A percentile compares a stretch with the other conserved stretches of the same genome.
Evolutionary conservation across 2,797 vertebrate genomes (phyloP).

Genomic region (Acropternis orthonyx): DNA sequence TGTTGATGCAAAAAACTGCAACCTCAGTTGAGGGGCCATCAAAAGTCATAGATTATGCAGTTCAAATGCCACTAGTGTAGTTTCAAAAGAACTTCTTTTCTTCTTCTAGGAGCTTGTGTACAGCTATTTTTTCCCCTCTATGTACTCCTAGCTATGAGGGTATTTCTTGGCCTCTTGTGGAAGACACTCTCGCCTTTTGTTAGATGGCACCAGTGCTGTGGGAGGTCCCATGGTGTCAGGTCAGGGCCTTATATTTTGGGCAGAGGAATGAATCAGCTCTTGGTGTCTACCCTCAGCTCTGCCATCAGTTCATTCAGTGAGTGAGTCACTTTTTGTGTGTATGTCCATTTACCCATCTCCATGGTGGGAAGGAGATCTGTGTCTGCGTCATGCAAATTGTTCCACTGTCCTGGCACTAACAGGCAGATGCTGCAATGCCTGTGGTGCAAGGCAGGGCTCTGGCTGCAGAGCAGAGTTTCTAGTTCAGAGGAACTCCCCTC

Average conservation of each 20-base stretch:
- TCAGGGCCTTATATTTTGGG: neutral
- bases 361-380: neutral
- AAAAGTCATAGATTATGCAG: neutral
- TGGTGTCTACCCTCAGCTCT: neutral
- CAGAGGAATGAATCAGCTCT: neutral
- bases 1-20: neutral
- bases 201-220: neutral
- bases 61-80: neutral
- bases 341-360: neutral
- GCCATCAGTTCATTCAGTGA: neutral
- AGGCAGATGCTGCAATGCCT: neutral
- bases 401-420: neutral
- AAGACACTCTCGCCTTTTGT: neutral
- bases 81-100: neutral
- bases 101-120: neutral
- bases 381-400: neutral
- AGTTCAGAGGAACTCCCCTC: neutral
- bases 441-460: neutral
- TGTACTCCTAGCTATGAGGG: neutral
- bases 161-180: neutral
- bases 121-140: fast-evolving
- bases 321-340: neutral
- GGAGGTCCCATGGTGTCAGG: neutral
- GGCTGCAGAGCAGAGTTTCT: neutral
- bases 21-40: neutral